Conservation (phyloP, 2,797 vertebrate species). For the Ptychadena robeensis region DNA sequence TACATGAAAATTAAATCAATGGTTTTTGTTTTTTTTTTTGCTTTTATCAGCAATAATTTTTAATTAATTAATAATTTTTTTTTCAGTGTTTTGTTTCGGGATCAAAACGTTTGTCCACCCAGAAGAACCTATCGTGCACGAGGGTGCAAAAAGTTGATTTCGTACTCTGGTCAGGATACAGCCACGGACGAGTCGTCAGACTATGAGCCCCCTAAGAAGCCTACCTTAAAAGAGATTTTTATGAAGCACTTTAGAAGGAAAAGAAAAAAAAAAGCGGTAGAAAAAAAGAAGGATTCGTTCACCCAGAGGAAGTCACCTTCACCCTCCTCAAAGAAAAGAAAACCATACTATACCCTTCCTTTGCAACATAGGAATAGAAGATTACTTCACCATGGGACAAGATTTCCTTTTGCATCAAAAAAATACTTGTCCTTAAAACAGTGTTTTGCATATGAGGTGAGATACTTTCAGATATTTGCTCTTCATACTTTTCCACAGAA, state of each 20-base stretch:
- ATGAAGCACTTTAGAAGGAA: constrained; percentile 67
- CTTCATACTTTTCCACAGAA: no score
- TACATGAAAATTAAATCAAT: no score
- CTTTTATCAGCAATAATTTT: no score
- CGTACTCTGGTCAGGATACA: not conserved
- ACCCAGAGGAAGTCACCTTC: not conserved
- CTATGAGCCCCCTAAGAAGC: constrained; percentile 61
- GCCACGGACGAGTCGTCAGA: constrained; percentile 63
- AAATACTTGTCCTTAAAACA: constrained; percentile 69
- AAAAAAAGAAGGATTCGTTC: constrained; percentile 29
- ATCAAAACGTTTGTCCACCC: constrained; percentile 26
- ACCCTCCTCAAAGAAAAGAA: accelerated
- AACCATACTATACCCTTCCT: constrained; percentile 18
- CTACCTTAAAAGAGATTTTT: constrained; percentile 72
- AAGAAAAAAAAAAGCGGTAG: constrained; percentile 30
- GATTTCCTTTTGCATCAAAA: constrained; percentile 76
- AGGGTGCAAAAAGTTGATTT: not conserved
- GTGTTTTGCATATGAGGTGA: constrained; percentile 75
- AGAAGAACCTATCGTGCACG: not conserved
- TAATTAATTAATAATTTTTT: no score
- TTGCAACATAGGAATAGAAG: constrained; percentile 41
- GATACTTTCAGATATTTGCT: not conserved
- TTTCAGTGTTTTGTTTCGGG: constrained; percentile 60
- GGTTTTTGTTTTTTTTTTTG: no score
- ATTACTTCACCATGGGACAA: constrained; percentile 63